Evolutionary conservation across 2,888 invertebrate genomes (phyloP).

Genomic region (Oegoconia quadripuncta): DNA sequence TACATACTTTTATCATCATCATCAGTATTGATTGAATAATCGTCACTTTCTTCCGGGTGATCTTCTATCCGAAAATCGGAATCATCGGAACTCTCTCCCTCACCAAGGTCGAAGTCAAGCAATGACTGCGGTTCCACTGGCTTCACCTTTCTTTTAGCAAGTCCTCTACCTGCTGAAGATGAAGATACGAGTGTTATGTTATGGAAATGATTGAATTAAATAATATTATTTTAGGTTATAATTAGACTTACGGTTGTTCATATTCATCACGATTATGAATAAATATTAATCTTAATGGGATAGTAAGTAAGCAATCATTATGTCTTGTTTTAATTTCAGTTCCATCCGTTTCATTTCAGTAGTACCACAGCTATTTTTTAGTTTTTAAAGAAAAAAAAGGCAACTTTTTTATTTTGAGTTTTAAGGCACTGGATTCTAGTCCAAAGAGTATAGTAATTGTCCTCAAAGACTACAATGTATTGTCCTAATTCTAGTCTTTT

Average conservation of each 20-base stretch:
- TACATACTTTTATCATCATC: slow-evolving; percentile 79
- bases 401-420: too few species aligned
- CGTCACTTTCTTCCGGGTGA: slow-evolving; percentile 88
- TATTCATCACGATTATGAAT: too few species aligned
- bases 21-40: slow-evolving; percentile 84
- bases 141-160: slow-evolving; percentile 89
- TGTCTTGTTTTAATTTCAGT: too few species aligned
- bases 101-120: slow-evolving; percentile 90
- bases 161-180: slow-evolving; percentile 81
- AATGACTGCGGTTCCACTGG: slow-evolving; percentile 87
- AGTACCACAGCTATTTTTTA: too few species aligned
- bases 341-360: too few species aligned
- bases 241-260: slow-evolving; percentile 10
- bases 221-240: not conserved
- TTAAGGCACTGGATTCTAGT: too few species aligned
- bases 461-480: too few species aligned
- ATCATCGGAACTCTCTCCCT: slow-evolving; percentile 95
- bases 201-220: not conserved
- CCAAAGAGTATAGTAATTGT: too few species aligned
- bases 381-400: too few species aligned
- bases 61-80: slow-evolving; percentile 96
- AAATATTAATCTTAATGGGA: too few species aligned
- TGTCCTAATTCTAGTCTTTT: too few species aligned
- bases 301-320: too few species aligned
- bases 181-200: slow-evolving; percentile 16